These are phyloP conservation scores for Mycogona germanica DNA, from an alignment of 2,888 invertebrate species.

Conservation along the genomic window DNA sequence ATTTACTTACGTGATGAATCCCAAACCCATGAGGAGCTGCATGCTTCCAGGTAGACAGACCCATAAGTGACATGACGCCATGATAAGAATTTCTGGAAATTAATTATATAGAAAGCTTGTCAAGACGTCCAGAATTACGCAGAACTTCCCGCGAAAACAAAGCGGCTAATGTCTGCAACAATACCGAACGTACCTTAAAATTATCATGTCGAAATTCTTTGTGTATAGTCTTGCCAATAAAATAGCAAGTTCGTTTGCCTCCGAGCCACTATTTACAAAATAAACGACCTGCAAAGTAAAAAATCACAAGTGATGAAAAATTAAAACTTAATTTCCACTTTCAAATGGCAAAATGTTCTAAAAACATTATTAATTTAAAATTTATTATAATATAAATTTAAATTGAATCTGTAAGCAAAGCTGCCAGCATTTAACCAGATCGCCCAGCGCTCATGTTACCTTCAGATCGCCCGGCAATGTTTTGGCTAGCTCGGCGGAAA, in stretches of 20 bases:
- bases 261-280: constrained; percentile 91
- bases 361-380: no score
- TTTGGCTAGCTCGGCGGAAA: constrained; percentile 62
- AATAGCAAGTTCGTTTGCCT: constrained; percentile 91
- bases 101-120: background rate
- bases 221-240: constrained; percentile 77
- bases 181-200: constrained; percentile 41
- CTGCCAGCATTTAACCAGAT: no score
- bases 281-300: constrained; percentile 57
- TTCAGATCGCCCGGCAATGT: constrained; percentile 79
- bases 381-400: no score
- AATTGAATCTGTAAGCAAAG: no score
- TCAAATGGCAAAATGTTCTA: no score
- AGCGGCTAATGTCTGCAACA: background rate
- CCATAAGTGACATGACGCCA: constrained; percentile 75
- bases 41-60: constrained; percentile 65
- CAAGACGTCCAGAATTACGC: no score
- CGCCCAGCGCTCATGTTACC: no score
- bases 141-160: constrained; percentile 1
- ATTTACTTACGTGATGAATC: constrained; percentile 54
- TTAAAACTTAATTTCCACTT: no score
- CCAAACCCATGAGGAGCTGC: constrained; percentile 57
- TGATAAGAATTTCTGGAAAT: constrained; percentile 68
- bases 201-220: constrained; percentile 67
- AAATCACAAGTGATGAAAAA: background rate